These are phyloP conservation scores for Nautilus pompilius DNA, from an alignment of 1,140 invertebrate genomes.

Conservation along the genomic window DNA sequence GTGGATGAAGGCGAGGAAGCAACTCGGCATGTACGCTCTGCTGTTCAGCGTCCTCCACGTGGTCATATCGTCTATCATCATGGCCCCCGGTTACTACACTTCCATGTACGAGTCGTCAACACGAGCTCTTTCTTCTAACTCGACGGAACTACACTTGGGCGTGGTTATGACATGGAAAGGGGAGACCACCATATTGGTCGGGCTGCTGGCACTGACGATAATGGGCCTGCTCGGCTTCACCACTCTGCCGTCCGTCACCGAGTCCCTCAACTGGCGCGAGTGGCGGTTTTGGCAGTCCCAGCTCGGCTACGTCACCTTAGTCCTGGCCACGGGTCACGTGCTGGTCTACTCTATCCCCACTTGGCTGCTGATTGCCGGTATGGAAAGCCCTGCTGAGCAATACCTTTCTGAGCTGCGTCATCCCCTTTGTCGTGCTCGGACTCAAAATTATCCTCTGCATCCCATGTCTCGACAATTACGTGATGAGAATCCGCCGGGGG, in stretches of 20 bases:
- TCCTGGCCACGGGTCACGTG: slow-evolving; percentile 35
- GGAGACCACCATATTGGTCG: slow-evolving; percentile 35
- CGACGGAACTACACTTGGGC: slow-evolving; percentile 13
- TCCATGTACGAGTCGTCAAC: slow-evolving; percentile 43
- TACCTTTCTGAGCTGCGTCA: slow-evolving; percentile 33
- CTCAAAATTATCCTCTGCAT: slow-evolving; percentile 26
- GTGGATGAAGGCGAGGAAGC: slow-evolving; percentile 46
- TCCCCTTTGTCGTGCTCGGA: slow-evolving; percentile 34
- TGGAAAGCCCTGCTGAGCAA: slow-evolving; percentile 22
- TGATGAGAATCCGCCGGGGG: slow-evolving; percentile 30
- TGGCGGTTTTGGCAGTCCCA: slow-evolving; percentile 47
- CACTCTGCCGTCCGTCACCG: slow-evolving; percentile 40
- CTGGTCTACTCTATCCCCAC: slow-evolving; percentile 32
- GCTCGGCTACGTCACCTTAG: slow-evolving; percentile 35
- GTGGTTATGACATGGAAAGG: slow-evolving; percentile 45
- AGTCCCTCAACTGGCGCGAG: slow-evolving; percentile 44
- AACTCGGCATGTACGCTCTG: slow-evolving; percentile 46
- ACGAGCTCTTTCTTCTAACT: slow-evolving; percentile 14
- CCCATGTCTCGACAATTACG: slow-evolving; percentile 26
- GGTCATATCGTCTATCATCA: slow-evolving; percentile 38
- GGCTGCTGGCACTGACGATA: slow-evolving; percentile 35
- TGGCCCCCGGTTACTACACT: slow-evolving; percentile 43
- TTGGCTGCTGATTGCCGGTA: slow-evolving; percentile 25
- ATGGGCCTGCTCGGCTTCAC: slow-evolving; percentile 38
- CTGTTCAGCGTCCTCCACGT: slow-evolving; percentile 34